Evolutionary conservation across 2,888 invertebrate genomes (phyloP), one percentile per base, ranked within the genome.

Genomic region (Eristalis arbustorum): DNA sequence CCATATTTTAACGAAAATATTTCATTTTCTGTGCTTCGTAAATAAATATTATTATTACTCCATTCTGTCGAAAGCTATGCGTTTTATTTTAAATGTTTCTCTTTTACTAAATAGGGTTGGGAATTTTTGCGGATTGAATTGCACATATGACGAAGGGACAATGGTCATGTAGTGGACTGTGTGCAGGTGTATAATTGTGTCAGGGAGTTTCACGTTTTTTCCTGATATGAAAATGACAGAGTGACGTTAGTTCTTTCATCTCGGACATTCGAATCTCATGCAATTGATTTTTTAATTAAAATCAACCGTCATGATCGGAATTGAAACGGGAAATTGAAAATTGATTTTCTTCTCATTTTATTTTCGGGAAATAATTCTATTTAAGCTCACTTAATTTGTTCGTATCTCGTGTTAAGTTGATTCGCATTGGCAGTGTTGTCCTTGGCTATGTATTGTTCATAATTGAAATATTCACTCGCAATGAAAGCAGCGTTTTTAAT

Each of bases 41-140:
- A 59, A 62, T 62, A 31, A 62, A 62, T 62, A 34, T 62, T 62
- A 62, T 62, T 62, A 62, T 62, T 62, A 28, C 61, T 61, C 62
- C 18, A 18, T 31, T 28, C 25, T 31, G n/a, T 62, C 62, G 28
- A 62, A 28, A 34, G 49, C 18, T 49, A 18, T 49, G 49, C 18
- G 49, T 18, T 49, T 18, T n/a, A n/a, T n/a, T n/a, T n/a, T 5
- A 18, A 49, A 49, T 49, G 49, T 49, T 49, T 49, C 49, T 49
- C 49, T 49, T 49, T 49, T n/a, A 49, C 18, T n/a, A 18, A n/a
- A 14, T 8, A 8, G 18, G 49, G 8, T 18, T 49, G 49, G 18
- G 18, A 49, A 49, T 18, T 49, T 49, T 49, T 18, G 18, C 49
- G 18, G 49, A 49, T 49, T 49, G 49, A n/a, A 49, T 18, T 6